These are phyloP conservation scores for Bombus cullumanus DNA, from an alignment of 1,140 invertebrate species.

Conservation along the genomic window DNA sequence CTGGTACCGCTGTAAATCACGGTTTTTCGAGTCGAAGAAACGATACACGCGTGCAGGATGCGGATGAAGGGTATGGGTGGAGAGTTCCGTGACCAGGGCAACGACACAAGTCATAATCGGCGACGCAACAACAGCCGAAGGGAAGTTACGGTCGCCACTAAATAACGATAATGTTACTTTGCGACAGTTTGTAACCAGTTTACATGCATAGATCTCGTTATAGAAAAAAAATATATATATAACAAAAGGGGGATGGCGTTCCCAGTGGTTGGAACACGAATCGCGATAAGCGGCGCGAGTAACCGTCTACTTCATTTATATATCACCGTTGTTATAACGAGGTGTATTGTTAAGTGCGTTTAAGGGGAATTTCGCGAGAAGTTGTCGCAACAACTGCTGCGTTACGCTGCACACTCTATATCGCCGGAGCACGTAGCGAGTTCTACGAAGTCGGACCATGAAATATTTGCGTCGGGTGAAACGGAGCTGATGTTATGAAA, in stretches of 20 bases:
- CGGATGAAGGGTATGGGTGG: constrained; percentile 33
- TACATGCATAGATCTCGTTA: constrained; percentile 37
- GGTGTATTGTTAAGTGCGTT: constrained; percentile 24
- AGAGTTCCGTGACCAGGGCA: constrained; percentile 10
- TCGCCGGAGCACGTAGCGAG: constrained; percentile 21
- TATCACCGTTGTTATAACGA: constrained; percentile 45
- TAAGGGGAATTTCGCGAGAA: constrained; percentile 13
- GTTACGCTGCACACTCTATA: constrained; percentile 25
- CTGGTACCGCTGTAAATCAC: constrained; percentile 46
- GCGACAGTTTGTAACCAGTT: constrained; percentile 43
- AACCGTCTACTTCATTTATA: constrained; percentile 46
- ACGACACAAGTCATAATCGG: constrained; percentile 59
- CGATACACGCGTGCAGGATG: neutral
- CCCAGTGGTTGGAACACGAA: neutral
- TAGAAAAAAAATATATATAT: constrained; percentile 24
- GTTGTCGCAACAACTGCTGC: constrained; percentile 29
- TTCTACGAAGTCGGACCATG: neutral
- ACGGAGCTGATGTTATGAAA: neutral
- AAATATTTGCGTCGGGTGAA: too few relatives aligned
- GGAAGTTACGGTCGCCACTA: constrained; percentile 45
- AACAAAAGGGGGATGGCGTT: neutral
- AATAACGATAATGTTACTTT: constrained; percentile 63
- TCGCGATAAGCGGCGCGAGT: constrained; percentile 48
- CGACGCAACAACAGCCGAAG: constrained; percentile 10
- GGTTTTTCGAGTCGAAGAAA: constrained; percentile 38